Percentiles rank a stretch among this genome's conserved stretches.
Evolutionary conservation across 30 jellyfish, hydroid and myxozoan genomes (phyloP).

Genomic region (Pseudorhiza aurosa): DNA sequence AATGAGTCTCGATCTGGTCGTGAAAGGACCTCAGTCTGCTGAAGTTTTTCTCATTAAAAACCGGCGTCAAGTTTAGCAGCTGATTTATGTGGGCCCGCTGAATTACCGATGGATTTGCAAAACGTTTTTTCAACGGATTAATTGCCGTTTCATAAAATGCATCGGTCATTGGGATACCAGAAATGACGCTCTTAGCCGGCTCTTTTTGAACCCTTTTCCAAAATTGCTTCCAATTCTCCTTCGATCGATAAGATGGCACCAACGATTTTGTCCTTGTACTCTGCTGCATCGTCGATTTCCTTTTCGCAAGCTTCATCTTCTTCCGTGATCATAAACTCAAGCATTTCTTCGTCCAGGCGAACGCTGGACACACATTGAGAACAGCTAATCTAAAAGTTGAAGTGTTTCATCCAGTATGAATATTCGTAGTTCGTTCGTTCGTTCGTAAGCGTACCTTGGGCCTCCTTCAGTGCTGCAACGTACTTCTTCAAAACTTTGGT

Average conservation of each 20-base stretch:
- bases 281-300: slow-evolving; percentile 16
- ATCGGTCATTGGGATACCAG: slow-evolving; percentile 58
- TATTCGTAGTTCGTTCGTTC: too few relatives aligned
- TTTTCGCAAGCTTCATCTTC: slow-evolving; percentile 1
- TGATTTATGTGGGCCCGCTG: slow-evolving; percentile 58
- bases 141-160: slow-evolving; percentile 37
- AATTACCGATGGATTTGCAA: slow-evolving; percentile 36
- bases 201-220: slow-evolving; percentile 30
- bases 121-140: slow-evolving; percentile 23
- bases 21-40: slow-evolving; percentile 30
- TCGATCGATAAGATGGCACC: neutral
- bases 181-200: slow-evolving; percentile 51
- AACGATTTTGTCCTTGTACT: neutral
- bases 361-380: too few relatives aligned
- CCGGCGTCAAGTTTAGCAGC: slow-evolving; percentile 30
- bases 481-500: too few relatives aligned
- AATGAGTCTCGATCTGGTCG: slow-evolving; percentile 60
- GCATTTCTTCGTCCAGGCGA: slow-evolving; percentile 5
- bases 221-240: neutral
- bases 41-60: slow-evolving; percentile 31
- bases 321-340: slow-evolving; percentile 3
- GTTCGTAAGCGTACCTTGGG: too few relatives aligned
- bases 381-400: too few relatives aligned
- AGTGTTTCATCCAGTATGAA: too few relatives aligned
- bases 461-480: too few relatives aligned